These are phyloP conservation scores for Sphaerophoria taeniata DNA, from an alignment of 2,888 invertebrate genomes.

Conservation along the genomic window DNA sequence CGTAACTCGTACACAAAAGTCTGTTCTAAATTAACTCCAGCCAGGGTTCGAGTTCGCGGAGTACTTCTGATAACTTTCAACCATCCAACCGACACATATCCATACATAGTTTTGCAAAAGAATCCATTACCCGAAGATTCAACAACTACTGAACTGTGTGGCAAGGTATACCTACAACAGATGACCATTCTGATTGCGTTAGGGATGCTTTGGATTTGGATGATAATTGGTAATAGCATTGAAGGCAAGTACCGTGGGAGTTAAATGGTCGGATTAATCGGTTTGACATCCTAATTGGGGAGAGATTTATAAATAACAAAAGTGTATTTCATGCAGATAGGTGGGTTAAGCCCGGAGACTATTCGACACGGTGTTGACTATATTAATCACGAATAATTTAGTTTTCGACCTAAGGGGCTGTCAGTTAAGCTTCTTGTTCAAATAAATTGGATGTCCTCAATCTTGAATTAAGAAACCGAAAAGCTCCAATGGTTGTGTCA, in stretches of 20 bases:
- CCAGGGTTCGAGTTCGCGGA: neutral
- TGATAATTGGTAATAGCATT: constrained; percentile 25
- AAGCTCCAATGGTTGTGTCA: neutral
- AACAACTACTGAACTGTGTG: neutral
- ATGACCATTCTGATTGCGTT: constrained; percentile 39
- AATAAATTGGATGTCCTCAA: too few relatives aligned
- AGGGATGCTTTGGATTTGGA: neutral
- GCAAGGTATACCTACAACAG: neutral
- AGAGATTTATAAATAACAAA: constrained; percentile 54
- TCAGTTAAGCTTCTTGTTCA: too few relatives aligned
- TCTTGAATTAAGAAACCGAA: neutral
- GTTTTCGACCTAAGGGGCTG: neutral
- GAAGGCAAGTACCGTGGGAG: constrained; percentile 38
- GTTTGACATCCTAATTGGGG: constrained; percentile 57
- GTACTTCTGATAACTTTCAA: neutral
- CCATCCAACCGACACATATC: too few relatives aligned
- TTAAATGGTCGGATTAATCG: constrained; percentile 41
- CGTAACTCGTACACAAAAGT: neutral
- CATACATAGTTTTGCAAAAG: constrained; percentile 20
- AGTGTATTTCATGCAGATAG: constrained; percentile 13
- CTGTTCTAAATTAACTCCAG: constrained; percentile 12
- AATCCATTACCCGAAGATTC: constrained; percentile 21
- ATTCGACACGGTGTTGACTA: constrained; percentile 29
- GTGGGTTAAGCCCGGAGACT: neutral
- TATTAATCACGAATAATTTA: constrained; percentile 50